Conservation (phyloP, 1,140 invertebrate species). For the Helicoverpa armigera region DNA sequence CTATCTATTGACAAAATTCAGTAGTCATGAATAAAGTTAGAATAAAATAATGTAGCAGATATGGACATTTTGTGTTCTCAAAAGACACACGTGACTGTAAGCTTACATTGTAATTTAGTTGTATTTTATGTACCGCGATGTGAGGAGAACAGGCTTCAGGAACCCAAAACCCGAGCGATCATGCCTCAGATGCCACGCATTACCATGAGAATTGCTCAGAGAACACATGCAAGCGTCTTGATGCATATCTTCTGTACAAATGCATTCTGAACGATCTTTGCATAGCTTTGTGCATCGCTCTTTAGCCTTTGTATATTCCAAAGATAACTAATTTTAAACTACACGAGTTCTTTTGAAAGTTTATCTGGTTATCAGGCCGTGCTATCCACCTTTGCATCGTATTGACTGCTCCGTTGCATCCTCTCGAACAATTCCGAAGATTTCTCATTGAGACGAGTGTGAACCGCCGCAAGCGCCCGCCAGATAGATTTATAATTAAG, state of each 20-base stretch:
- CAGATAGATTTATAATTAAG: conserved; percentile 40
- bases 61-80: background rate
- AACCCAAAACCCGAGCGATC: conserved; percentile 51
- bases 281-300: conserved; percentile 57
- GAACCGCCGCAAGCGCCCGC: conserved; percentile 30
- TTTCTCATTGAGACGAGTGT: conserved; percentile 41
- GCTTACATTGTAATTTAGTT: conserved; percentile 16
- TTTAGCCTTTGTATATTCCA: conserved; percentile 50
- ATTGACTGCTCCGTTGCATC: conserved; percentile 10
- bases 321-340: conserved; percentile 54
- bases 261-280: conserved; percentile 61
- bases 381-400: conserved; percentile 37
- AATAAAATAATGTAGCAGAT: too few species aligned
- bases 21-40: too few species aligned
- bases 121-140: conserved; percentile 6
- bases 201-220: conserved; percentile 76
- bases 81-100: background rate
- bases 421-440: conserved; percentile 10
- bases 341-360: conserved; percentile 34
- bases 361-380: conserved; percentile 27
- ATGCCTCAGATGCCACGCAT: conserved; percentile 69
- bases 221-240: conserved; percentile 64
- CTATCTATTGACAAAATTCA: too few species aligned
- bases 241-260: conserved; percentile 71
- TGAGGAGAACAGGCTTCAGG: background rate